Conservation (phyloP, 2,797 vertebrate species). For the Pempheris klunzingeri region DNA sequence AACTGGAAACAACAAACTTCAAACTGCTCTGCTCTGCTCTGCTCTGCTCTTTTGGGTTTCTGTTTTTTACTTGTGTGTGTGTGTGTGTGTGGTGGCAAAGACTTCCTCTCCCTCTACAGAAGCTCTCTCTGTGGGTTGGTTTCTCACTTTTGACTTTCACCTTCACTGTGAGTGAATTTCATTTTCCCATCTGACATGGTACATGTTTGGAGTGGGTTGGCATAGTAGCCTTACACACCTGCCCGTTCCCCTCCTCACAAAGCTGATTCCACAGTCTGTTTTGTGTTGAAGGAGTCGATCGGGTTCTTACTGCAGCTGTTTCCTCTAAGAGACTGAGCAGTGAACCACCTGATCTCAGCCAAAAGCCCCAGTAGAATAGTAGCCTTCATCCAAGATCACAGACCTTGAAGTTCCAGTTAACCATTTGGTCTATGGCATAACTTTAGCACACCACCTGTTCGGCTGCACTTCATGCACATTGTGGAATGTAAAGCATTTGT, state of each 20-base stretch:
- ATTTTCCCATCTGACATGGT: constrained; percentile 41
- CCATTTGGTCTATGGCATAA: background rate
- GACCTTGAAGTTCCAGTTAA: constrained; percentile 3
- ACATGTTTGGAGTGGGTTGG: constrained; percentile 25
- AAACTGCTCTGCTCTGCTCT: constrained; percentile 33
- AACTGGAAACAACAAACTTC: constrained; percentile 30
- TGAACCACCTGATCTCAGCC: background rate
- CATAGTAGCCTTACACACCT: constrained; percentile 19
- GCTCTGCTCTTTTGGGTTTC: background rate
- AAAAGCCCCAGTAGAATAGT: constrained; percentile 24
- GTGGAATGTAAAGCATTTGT: constrained; percentile 33
- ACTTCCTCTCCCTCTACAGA: constrained; percentile 42
- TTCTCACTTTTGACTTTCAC: constrained; percentile 47
- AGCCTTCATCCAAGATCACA: constrained; percentile 14
- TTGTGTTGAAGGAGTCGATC: constrained; percentile 3
- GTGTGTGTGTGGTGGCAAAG: constrained; percentile 62
- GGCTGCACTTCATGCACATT: background rate
- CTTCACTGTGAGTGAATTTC: constrained; percentile 52
- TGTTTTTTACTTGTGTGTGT: constrained; percentile 35
- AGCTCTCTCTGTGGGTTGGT: constrained; percentile 58
- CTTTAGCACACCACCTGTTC: constrained; percentile 1
- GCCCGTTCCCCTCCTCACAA: background rate
- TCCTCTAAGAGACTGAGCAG: constrained; percentile 3
- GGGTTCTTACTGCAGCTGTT: constrained; percentile 19
- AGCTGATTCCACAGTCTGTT: constrained; percentile 11